Evolutionary conservation across 2,113 vertebrate genomes (phyloP).

Genomic region (Callithrix jacchus): DNA sequence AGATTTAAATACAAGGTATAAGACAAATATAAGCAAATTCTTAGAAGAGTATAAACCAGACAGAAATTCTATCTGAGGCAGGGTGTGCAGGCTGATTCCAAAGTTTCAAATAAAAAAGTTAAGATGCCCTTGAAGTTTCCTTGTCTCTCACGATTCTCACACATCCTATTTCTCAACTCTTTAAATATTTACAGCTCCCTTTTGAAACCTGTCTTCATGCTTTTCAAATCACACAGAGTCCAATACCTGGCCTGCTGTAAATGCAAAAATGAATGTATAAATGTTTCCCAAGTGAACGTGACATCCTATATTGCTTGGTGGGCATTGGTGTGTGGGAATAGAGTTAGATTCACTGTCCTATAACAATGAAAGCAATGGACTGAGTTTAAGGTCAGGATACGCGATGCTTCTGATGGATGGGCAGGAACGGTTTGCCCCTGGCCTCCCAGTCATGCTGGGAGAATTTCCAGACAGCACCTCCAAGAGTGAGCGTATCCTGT

Average conservation of each 20-base stretch:
- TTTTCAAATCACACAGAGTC: not conserved
- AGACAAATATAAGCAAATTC: not conserved
- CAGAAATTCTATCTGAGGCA: not conserved
- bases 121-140: not conserved
- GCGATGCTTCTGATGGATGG: constrained; percentile 55
- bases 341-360: constrained; percentile 61
- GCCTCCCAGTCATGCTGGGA: constrained; percentile 30
- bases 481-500: constrained; percentile 70
- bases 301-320: not conserved
- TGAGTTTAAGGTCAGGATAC: constrained; percentile 44
- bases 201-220: not conserved
- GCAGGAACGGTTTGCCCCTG: constrained; percentile 28
- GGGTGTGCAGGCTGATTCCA: not conserved
- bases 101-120: not conserved
- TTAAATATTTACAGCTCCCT: not conserved
- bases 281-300: not conserved
- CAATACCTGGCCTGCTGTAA: not conserved
- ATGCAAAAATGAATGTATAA: not conserved
- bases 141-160: not conserved
- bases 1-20: not conserved
- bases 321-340: not conserved
- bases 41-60: not conserved
- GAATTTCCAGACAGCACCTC: constrained; percentile 74
- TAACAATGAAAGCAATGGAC: constrained; percentile 53
- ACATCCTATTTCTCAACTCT: not conserved